Base-by-base conservation (phyloP, 2,888 invertebrate genomes). In the Aporophyla nigra region DNA sequence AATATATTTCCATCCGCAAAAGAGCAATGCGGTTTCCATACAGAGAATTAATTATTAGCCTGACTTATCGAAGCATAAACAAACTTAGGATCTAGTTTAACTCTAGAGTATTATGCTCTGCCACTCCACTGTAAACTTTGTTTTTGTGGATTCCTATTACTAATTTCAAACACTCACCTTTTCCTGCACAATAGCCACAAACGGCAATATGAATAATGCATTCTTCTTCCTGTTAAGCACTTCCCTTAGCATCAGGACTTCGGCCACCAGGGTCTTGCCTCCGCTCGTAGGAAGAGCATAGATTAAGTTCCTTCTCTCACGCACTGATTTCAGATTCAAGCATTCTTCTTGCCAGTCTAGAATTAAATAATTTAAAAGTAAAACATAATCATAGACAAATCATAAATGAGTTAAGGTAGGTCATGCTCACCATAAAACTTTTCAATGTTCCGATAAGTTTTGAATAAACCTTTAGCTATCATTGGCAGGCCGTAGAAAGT, bases 201-300 rank as follows among this genome's bases (percentile, higher is more conserved):
- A 99, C 0, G 99, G 99, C 78, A 99, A 95, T 86, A 99, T 97
- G 86, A 99, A 98, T 40, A 99, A 94, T 19, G 98, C 99, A 97
- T 99, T 99, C 87, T 97, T 98, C 90, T 98, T 97, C 72, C 98
- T 97, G 84, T 98, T 98, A 16, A 99, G 93, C 10, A 99, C 95
- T 95, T 99, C 99, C 62, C 98, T 97, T 27, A 99, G 95, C 97
- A 99, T 99, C 67, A 99, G 96, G 78, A 99, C 98, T 95, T 99
- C 99, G 0, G 99, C 99, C 19, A 99, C 99, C 49, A 99, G 96
- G 1, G 99, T 99, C 96, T 99, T 99, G 0, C 99, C 99, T 1
- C 99, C 99, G 91, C 99, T 99, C 0, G 99, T 99, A 0, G 99
- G 99, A 61, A 99, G 94, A 0, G 99, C 98, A 91, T 99, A 99